Conservation (phyloP, 2,113 vertebrate genomes). For the Sturnus vulgaris region DNA sequence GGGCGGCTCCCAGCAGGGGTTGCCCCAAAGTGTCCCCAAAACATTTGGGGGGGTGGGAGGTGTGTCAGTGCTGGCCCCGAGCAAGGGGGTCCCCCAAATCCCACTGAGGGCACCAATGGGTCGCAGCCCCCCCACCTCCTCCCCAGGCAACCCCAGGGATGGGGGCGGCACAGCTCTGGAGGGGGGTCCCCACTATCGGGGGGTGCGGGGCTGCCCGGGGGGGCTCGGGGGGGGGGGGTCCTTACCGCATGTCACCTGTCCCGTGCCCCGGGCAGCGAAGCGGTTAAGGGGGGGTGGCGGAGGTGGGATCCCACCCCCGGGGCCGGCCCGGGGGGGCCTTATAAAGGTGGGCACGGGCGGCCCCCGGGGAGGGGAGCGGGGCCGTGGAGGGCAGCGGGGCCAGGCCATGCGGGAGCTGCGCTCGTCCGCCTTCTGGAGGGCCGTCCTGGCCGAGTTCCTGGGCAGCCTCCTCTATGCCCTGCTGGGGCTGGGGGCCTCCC, state of each 20-base stretch:
- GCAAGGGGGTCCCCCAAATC: neutral
- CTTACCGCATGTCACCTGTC: neutral
- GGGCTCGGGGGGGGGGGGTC: too few species aligned
- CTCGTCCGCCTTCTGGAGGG: conserved; percentile 93
- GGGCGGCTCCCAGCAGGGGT: neutral
- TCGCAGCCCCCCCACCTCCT: neutral
- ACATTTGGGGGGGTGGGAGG: neutral
- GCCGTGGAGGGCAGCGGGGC: conserved; percentile 23
- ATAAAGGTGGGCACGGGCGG: conserved; percentile 59
- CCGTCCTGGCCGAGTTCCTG: conserved; percentile 90
- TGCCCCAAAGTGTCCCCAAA: neutral
- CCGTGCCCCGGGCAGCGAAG: conserved; percentile 4
- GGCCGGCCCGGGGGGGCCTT: conserved; percentile 50
- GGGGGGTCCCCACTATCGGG: neutral
- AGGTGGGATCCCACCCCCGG: conserved; percentile 32
- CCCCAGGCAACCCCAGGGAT: neutral
- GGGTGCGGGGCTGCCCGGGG: neutral
- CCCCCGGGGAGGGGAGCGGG: conserved; percentile 33
- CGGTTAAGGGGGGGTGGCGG: conserved; percentile 57
- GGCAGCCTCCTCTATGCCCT: conserved; percentile 93
- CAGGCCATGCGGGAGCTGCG: conserved; percentile 91
- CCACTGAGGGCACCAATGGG: neutral
- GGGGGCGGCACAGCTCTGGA: neutral
- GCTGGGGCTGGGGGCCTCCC: conserved; percentile 87
- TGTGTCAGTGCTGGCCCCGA: neutral